Base-by-base conservation (phyloP, 2,888 invertebrate species). In the Trissoscelio sp. region DNA sequence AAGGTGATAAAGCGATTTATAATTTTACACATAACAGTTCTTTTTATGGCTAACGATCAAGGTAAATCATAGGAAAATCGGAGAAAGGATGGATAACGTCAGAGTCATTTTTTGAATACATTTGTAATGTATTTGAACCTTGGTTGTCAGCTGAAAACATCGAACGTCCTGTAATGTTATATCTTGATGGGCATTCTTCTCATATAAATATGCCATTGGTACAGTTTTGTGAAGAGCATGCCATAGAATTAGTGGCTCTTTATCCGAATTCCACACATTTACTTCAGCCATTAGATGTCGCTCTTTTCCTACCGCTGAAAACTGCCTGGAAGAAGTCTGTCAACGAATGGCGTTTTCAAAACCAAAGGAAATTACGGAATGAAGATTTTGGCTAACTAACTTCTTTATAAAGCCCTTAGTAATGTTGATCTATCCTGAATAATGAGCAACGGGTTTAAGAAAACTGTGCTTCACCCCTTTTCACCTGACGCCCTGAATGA, bases 1-100 rank as follows among this genome's bases (percentile, higher is more conserved):
- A 58, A 53, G 69, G 62, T 14, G 60, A 51, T 1, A 77, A 69
- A 51, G 14, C 24, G 11, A 64, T 73, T 3, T 42, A 64, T 34
- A 73, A 7, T 37, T 37, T 37, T 37, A 37, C 37, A 37, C 37
- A 37, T 11, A 37, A 81, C 64, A 0, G 66, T 60, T 9, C 46
- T 75, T 5, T 69, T 80, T 31, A 70, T 42, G 31, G 22, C 46
- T n/a, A 88, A 83, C 79, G 88, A 87, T 28, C 75, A 80, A 84
- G 77, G 12, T 92, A 91, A 91, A 88, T 87, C 46, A 69, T 90
- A 24, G 91, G 91, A 73, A 88, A 86, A 78, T 88, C 89, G 5
- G 91, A 92, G 14, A 88, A 80, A 55, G 91, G 91, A 9, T 92
- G 92, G 92, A 92, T 90, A 91, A 91, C 88, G 4, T 80, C 85